Percentiles rank a stretch among this genome's conserved stretches.
These are phyloP conservation scores for Tragelaphus strepsiceros DNA, from an alignment of 2,113 vertebrate species.

Conservation along the genomic window DNA sequence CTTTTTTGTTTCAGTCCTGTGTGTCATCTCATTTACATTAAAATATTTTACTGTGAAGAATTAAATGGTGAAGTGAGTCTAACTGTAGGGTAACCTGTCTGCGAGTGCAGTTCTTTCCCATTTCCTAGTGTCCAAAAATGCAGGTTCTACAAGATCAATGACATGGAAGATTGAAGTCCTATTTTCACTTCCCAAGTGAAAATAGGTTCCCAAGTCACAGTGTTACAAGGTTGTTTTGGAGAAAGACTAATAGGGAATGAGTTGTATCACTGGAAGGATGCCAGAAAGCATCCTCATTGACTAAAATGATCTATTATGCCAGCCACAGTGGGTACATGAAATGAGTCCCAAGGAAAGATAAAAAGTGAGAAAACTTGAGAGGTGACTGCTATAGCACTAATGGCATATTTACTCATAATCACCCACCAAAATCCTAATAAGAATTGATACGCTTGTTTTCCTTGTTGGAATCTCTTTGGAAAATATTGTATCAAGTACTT, in stretches of 20 bases:
- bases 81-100: background rate
- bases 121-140: background rate
- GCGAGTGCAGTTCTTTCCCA: background rate
- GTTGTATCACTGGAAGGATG: background rate
- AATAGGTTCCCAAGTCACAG: background rate
- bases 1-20: background rate
- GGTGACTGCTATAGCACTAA: background rate
- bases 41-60: background rate
- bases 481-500: background rate
- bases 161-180: background rate
- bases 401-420: background rate
- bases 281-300: background rate
- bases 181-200: background rate
- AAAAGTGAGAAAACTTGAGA: background rate
- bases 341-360: background rate
- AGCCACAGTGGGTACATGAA: background rate
- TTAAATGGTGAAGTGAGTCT: background rate
- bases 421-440: background rate
- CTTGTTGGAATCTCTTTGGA: background rate
- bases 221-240: background rate
- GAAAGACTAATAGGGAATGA: background rate
- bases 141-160: background rate
- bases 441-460: background rate
- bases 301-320: background rate
- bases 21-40: background rate